Percentiles rank a stretch among this genome's conserved stretches.
phyloP scores from a whole-genome alignment of 2,888 invertebrate species.

The Dusona sp. region DNA sequence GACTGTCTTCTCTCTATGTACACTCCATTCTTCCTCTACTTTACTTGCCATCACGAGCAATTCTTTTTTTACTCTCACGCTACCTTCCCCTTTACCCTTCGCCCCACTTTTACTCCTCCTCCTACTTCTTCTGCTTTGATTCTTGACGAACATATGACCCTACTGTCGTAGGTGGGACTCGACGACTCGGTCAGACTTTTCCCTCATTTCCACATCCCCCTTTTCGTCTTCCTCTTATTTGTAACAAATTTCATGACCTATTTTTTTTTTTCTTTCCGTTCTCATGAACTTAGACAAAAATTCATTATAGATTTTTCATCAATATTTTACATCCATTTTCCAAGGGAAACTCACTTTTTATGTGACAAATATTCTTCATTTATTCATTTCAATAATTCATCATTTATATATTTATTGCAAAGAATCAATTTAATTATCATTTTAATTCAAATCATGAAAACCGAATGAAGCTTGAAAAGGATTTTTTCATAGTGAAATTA shows the following conservation, averaged over 20 bases:
- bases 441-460: neutral
- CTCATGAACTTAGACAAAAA: neutral
- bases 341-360: too few relatives aligned
- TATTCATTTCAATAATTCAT: neutral
- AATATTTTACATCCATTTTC: too few relatives aligned
- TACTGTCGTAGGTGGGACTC: conserved; percentile 52
- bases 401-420: too few relatives aligned
- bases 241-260: too few relatives aligned
- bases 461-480: neutral
- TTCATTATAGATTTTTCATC: too few relatives aligned
- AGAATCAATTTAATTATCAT: neutral
- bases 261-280: neutral
- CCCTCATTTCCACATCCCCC: neutral
- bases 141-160: conserved; percentile 50
- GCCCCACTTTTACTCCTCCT: conserved; percentile 72
- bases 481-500: neutral
- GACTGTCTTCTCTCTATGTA: conserved; percentile 77
- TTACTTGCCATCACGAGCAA: conserved; percentile 71
- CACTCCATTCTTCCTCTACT: conserved; percentile 77
- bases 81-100: conserved; percentile 61
- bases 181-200: conserved; percentile 46
- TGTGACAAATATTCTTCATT: too few relatives aligned
- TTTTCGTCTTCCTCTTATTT: neutral
- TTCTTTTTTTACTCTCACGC: conserved; percentile 79
- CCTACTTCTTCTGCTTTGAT: neutral